A percentile compares a stretch with the other conserved stretches of the same genome.
phyloP scores from a whole-genome alignment of 1,140 invertebrate genomes.

The Paracyclopina nana region DNA sequence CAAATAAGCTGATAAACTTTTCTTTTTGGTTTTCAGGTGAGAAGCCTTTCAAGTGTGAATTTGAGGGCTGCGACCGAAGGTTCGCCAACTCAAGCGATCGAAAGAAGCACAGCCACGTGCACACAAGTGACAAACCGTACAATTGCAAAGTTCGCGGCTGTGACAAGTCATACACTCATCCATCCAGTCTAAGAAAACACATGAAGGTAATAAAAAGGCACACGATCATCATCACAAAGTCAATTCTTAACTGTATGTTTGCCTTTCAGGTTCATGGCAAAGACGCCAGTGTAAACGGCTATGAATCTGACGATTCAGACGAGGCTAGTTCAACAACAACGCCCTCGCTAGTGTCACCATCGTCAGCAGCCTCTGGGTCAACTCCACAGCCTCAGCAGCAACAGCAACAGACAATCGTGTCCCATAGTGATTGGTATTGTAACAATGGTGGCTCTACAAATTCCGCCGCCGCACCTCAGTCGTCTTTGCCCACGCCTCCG shows the following conservation, averaged over 20 bases:
- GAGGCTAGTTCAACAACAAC: background rate
- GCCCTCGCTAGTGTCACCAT: too few species aligned
- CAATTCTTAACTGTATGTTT: too few species aligned
- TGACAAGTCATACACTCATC: constrained; percentile 97
- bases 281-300: background rate
- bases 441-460: background rate
- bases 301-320: background rate
- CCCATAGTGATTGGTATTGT: too few species aligned
- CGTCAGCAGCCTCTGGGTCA: background rate
- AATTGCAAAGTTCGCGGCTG: constrained; percentile 85
- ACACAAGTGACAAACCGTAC: constrained; percentile 98
- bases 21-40: constrained; percentile 53
- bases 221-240: too few species aligned
- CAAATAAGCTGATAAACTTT: too few species aligned
- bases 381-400: background rate
- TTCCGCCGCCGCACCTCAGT: background rate
- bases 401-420: constrained; percentile 1
- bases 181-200: constrained; percentile 84
- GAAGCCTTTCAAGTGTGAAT: constrained; percentile 96
- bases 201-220: too few species aligned
- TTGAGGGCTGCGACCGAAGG: constrained; percentile 76
- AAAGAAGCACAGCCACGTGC: constrained; percentile 97
- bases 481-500: constrained; percentile 29
- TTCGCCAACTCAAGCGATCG: constrained; percentile 96
- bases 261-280: constrained; percentile 3